These are phyloP conservation scores for Parauchenoglanis punctatus DNA, from an alignment of 2,797 vertebrate species.

Conservation along the genomic window DNA sequence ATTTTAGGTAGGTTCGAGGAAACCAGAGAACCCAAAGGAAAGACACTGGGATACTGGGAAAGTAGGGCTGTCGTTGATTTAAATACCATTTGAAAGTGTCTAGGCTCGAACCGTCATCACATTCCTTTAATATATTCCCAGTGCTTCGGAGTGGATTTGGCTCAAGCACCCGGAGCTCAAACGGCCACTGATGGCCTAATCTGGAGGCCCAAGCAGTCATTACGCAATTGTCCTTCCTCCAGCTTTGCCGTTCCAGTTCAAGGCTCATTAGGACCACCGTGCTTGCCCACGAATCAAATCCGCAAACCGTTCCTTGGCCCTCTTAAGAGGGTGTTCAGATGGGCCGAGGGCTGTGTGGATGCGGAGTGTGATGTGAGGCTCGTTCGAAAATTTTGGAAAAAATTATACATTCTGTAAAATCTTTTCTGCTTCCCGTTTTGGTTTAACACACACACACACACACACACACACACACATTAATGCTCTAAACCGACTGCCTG, in stretches of 20 bases:
- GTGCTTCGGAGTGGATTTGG: conserved; percentile 28
- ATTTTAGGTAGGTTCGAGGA: too few relatives aligned
- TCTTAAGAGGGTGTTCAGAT: conserved; percentile 6
- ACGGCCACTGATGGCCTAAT: conserved; percentile 78
- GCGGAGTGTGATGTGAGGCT: neutral
- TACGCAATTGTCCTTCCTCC: conserved; percentile 66
- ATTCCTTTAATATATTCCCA: conserved; percentile 8
- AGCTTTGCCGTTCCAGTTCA: conserved; percentile 59
- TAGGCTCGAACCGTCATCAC: conserved; percentile 8
- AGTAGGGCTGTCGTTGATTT: neutral
- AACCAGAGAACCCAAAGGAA: too few relatives aligned
- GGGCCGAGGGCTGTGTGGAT: neutral
- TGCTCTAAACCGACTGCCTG: neutral
- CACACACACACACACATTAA: neutral
- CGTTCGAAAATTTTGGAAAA: neutral
- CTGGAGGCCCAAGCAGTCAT: conserved; percentile 71
- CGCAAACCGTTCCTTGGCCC: neutral
- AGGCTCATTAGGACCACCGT: conserved; percentile 60
- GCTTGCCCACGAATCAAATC: conserved; percentile 18
- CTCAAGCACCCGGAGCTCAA: conserved; percentile 64
- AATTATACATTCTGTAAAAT: neutral
- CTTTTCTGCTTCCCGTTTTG: neutral
- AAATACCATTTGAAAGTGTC: neutral
- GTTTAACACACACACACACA: neutral
- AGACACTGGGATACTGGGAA: too few relatives aligned